A percentile compares a stretch with the other conserved stretches of the same genome.
These are phyloP conservation scores for Apodemus agrarius DNA, from an alignment of 2,797 vertebrate genomes.

Conservation along the genomic window DNA sequence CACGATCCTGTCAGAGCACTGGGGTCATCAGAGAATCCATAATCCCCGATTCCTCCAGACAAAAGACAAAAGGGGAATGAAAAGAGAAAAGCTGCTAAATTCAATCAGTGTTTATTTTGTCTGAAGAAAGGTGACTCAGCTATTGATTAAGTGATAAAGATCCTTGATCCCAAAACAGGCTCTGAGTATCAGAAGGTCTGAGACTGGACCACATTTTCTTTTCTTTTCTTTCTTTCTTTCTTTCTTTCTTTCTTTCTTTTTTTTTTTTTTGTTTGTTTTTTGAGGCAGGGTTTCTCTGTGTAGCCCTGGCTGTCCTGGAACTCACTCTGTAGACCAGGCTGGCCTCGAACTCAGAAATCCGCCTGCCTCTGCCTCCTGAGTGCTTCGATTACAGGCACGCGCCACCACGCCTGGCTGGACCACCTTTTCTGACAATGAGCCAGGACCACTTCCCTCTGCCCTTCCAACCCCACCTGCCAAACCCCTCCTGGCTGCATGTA, in stretches of 20 bases:
- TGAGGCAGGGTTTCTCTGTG: too few species aligned
- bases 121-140: not conserved
- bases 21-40: not conserved
- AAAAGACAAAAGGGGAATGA: not conserved
- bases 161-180: not conserved
- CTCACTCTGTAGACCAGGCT: too few species aligned
- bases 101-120: not conserved
- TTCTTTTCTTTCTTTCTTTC: too few species aligned
- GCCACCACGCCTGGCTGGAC: too few species aligned
- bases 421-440: not conserved
- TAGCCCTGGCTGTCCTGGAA: too few species aligned
- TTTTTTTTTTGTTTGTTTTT: too few species aligned
- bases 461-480: too few species aligned
- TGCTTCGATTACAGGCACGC: too few species aligned
- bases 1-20: not conserved
- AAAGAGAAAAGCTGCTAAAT: not conserved
- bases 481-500: accelerated
- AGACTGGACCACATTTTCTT: not conserved
- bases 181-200: not conserved
- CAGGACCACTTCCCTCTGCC: not conserved
- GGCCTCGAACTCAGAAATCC: too few species aligned
- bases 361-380: too few species aligned
- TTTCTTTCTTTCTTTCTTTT: too few species aligned
- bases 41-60: not conserved
- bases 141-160: not conserved